A percentile compares a stretch with the other conserved stretches of the same genome.
Conservation (phyloP, 2,113 vertebrate genomes). For the Cinclus cinclus region DNA sequence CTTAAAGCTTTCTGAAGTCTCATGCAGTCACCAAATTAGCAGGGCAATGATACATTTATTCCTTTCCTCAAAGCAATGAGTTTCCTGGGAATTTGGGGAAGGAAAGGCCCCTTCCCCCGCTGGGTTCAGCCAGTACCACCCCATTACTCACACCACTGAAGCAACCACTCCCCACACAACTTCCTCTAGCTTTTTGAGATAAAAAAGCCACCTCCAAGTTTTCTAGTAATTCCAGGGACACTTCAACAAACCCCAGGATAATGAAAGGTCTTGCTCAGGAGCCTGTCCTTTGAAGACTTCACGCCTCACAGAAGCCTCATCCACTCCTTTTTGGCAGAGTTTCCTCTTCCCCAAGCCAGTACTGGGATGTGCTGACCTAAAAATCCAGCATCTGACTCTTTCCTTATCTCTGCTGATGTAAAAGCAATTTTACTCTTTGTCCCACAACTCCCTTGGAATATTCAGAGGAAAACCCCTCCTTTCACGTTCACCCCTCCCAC, state of each 20-base stretch:
- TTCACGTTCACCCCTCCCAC: neutral
- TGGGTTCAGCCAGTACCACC: constrained; percentile 25
- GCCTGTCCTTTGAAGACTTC: constrained; percentile 5
- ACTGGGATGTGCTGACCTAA: neutral
- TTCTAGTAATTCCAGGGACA: neutral
- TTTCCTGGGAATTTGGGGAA: neutral
- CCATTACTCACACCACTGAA: constrained; percentile 26
- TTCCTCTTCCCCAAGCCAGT: neutral
- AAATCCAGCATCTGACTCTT: neutral
- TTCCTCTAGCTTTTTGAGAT: constrained; percentile 21
- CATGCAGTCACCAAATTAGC: neutral
- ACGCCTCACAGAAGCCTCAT: neutral
- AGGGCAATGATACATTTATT: neutral
- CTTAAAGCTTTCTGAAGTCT: neutral
- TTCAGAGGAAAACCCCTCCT: neutral
- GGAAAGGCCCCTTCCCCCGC: neutral
- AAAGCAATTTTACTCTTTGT: neutral
- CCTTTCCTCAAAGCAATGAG: neutral
- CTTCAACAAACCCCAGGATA: neutral
- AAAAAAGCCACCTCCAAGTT: constrained; percentile 5
- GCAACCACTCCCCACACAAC: constrained; percentile 34
- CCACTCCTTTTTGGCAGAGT: neutral
- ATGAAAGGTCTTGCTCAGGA: neutral
- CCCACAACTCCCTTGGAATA: neutral
- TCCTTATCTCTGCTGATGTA: neutral